Evolutionary conservation across 2,113 vertebrate genomes (phyloP), one percentile per base, ranked within the genome.

Genomic region (Neofelis nebulosa): DNA sequence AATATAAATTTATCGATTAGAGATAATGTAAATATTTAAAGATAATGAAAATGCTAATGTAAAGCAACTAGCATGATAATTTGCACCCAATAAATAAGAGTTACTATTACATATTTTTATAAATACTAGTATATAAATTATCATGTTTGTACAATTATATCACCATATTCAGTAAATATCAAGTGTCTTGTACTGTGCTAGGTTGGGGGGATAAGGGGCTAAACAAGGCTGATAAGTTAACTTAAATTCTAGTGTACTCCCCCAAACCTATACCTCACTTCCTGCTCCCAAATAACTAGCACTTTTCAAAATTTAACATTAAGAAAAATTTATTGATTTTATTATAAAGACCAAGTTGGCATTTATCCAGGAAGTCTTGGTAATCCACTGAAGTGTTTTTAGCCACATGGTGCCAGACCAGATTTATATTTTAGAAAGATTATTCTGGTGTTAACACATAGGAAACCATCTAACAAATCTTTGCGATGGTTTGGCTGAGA

Each of bases 11-110:
- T 29, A 66, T 23, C 1, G 48, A 38, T 84, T 95, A 74, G 88
- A 18, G 36, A 50, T 73, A 89, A 68, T 79, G 15, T 45, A 83
- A 79, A n/a, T 91, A 74, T 21, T 63, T 91, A 89, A 79, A 84
- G 33, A 83, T 57, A 82, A 38, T 88, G 31, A 85, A 65, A 90
- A 82, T 25, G 5, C 9, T 33, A 73, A 87, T 41, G 41, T 9
- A 71, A 91, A 57, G 31, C 80, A 87, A 50, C 25, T 65, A 81
- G 18, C 63, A 88, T 13, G 31, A n/a, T 48, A 55, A 33, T 7
- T 27, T 91, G 6, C 8, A n/a, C 31, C 52, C 52, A 88, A 36
- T 21, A 78, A 48, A 52, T 19, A 92, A 18, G 48, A 69, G 45
- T 81, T 68, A 52, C 45, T 73, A 52, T 36, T 33, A 61, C 19